Evolutionary conservation across 2,113 vertebrate genomes (phyloP), one percentile per base, ranked within the genome.

Genomic region (Lonchura striata): DNA sequence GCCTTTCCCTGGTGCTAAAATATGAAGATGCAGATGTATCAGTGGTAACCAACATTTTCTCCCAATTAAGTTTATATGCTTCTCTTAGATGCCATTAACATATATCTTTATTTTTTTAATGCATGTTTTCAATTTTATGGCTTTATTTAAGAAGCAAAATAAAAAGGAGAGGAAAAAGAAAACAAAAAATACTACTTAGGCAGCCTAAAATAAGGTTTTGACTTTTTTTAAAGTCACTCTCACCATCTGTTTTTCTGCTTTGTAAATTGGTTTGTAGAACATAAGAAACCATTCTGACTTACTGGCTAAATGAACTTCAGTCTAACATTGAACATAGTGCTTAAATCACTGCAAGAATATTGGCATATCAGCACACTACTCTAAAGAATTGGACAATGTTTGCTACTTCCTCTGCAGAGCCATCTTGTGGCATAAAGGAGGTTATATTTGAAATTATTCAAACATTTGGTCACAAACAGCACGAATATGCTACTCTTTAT

Each of bases 131-230:
- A 96, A 93, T 88, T 91, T 39, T 88, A 86, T 69, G 90, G 41
- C 52, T 97, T 96, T 95, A 96, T 72, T 97, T 96, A 97, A 97
- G 89, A 96, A 82, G 35, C 54, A 90, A 69, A 94, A 96, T 95
- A 68, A 96, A 86, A 94, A 79, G 5, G 23, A 82, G 68, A 64
- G n/a, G 27, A 91, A 94, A 95, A 94, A 59, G 57, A 86, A 94
- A 75, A 5, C 9, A 30, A 56, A 96, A 97, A 75, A 93, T 33
- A 93, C 60, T 74, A 91, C 30, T 89, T 47, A 81, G 12, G n/a
- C 93, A 83, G 82, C 80, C 92, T 44, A 96, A 95, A 95, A 52
- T 14, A 80, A 93, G 90, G 41, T 35, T 94, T 90, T 68, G 52
- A 76, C 86, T 95, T 72, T 53, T 90, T 91, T 82, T 78, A 3